phyloP scores from a whole-genome alignment of 2,113 vertebrate species.

The Siniperca chuatsi region DNA sequence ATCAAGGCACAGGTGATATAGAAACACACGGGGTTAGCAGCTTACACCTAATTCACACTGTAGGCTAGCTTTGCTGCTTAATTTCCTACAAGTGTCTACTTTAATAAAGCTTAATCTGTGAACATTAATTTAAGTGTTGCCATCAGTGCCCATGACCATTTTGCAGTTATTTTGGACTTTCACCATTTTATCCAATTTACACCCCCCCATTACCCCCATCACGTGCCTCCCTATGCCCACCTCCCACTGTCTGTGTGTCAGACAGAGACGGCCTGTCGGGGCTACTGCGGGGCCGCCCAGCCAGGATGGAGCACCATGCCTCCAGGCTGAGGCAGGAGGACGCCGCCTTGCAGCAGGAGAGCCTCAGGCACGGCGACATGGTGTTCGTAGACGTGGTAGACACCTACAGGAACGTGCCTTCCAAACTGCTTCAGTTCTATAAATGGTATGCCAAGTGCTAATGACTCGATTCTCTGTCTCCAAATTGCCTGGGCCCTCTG shows the following conservation, averaged over 20 bases:
- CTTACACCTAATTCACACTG: background rate
- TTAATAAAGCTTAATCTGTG: conserved; percentile 31
- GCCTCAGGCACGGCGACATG: conserved; percentile 88
- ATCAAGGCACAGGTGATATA: background rate
- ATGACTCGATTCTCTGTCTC: conserved; percentile 67
- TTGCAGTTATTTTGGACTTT: conserved; percentile 1
- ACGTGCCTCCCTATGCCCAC: background rate
- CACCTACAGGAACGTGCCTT: conserved; percentile 96
- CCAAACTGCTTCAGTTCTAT: conserved; percentile 96
- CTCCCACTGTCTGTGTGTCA: conserved; percentile 54
- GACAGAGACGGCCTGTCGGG: conserved; percentile 89
- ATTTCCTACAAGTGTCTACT: conserved; percentile 53
- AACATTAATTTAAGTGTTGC: conserved; percentile 13
- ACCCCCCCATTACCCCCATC: background rate
- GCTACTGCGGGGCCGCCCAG: conserved; percentile 86
- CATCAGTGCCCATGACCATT: background rate
- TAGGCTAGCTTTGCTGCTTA: background rate
- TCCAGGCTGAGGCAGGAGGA: conserved; percentile 86
- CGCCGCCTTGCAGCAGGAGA: conserved; percentile 88
- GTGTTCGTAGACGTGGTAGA: conserved; percentile 96
- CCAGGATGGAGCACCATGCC: conserved; percentile 83
- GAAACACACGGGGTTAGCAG: conserved; percentile 10
- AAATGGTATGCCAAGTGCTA: conserved; percentile 88
- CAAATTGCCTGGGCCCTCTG: conserved; percentile 69
- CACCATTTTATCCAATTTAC: background rate